Conservation (phyloP, 2,888 invertebrate species). For the Cheilosia soror region DNA sequence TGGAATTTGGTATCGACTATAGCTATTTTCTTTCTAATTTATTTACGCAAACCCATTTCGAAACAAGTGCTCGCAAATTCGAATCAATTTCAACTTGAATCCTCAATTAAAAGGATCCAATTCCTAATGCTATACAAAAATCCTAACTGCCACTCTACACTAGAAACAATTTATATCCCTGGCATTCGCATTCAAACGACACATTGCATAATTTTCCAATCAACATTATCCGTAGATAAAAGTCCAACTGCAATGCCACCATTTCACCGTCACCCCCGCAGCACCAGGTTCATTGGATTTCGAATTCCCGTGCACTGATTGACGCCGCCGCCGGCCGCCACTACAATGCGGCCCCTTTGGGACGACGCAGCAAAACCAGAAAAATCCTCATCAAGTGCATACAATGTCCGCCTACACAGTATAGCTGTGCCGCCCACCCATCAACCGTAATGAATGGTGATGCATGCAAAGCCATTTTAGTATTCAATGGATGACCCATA, state of each 20-base stretch:
- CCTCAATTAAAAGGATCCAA: conserved; percentile 62
- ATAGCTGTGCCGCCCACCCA: conserved; percentile 57
- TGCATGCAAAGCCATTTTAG: conserved; percentile 74
- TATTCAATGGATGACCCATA: conserved; percentile 75
- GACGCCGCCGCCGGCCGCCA: conserved; percentile 27
- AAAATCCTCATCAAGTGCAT: conserved; percentile 37
- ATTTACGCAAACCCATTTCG: conserved; percentile 24
- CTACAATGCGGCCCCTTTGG: conserved; percentile 19
- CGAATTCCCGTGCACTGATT: conserved; percentile 67
- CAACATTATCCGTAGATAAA: conserved; percentile 74
- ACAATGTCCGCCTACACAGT: conserved; percentile 17
- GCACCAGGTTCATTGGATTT: conserved; percentile 68
- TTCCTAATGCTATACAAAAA: conserved; percentile 53
- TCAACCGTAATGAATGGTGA: conserved; percentile 74
- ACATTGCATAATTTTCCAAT: conserved; percentile 75
- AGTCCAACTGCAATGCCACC: conserved; percentile 54
- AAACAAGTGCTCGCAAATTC: conserved; percentile 54
- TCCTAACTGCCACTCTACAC: conserved; percentile 29
- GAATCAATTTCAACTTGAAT: conserved; percentile 68
- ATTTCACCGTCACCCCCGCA: conserved; percentile 10
- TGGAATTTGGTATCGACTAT: background rate
- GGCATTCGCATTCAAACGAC: conserved; percentile 64
- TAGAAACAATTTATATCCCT: conserved; percentile 63
- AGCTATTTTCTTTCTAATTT: conserved; percentile 24
- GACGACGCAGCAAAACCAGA: conserved; percentile 15